phyloP scores from a whole-genome alignment of 35 echinoderm and acorn worm genomes.

The Chiridota heheva region DNA sequence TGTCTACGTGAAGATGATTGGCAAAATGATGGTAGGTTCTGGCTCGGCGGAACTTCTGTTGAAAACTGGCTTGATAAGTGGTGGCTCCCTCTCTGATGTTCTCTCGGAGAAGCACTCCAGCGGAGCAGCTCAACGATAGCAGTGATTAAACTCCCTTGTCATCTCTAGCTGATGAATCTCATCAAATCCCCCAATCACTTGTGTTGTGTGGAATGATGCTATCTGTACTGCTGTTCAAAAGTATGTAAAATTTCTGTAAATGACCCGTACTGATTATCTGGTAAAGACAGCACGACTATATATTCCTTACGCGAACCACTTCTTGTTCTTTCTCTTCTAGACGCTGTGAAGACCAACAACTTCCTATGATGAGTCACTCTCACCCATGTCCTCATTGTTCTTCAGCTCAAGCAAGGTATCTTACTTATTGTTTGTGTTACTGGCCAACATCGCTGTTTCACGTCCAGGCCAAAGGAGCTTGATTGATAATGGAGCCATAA shows the following conservation, averaged over 20 bases:
- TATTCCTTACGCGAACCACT: no score
- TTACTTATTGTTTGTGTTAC: background rate
- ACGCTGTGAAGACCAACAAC: no score
- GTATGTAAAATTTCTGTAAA: no score
- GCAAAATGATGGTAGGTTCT: constrained; percentile 36
- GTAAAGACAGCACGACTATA: no score
- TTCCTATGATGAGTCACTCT: background rate
- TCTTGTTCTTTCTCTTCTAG: no score
- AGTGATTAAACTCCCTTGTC: no score
- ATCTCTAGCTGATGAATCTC: no score
- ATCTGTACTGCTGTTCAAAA: background rate
- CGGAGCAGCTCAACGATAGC: no score
- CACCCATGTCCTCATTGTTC: background rate
- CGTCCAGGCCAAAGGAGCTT: background rate
- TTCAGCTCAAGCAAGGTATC: background rate
- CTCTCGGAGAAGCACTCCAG: no score
- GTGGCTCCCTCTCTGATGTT: no score
- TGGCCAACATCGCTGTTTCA: background rate
- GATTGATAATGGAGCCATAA: background rate
- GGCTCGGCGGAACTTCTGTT: constrained; percentile 16
- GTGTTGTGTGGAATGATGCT: background rate
- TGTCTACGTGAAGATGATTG: constrained; percentile 41
- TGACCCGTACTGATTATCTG: no score
- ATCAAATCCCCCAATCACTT: background rate
- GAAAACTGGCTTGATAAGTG: constrained; percentile 13